Conservation (phyloP, 1,140 invertebrate species). For the Panagrolaimus sp. region DNA sequence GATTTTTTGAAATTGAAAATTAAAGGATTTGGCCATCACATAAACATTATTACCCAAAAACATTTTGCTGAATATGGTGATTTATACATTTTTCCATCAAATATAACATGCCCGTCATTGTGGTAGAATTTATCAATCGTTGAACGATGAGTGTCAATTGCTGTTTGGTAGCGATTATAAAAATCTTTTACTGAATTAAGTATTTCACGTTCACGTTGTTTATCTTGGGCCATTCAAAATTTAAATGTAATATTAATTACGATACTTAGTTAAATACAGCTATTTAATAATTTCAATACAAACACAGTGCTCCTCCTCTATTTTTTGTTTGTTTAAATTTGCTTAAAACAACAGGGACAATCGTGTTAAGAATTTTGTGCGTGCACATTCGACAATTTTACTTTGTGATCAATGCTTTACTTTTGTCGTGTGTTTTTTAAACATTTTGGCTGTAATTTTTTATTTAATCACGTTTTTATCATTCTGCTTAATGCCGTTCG, state of each 20-base stretch:
- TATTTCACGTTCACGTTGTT: background rate
- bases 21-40: background rate
- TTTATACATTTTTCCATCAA: constrained; percentile 13
- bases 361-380: too few species aligned
- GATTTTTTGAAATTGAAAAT: background rate
- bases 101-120: background rate
- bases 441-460: too few species aligned
- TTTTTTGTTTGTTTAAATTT: too few species aligned
- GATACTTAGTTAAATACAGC: too few species aligned
- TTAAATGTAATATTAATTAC: too few species aligned
- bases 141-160: background rate
- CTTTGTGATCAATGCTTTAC: too few species aligned
- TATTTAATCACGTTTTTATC: background rate
- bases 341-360: too few species aligned
- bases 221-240: too few species aligned
- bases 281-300: too few species aligned
- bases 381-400: too few species aligned
- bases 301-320: too few species aligned
- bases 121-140: background rate
- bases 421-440: too few species aligned
- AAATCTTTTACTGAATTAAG: background rate
- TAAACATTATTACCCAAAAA: background rate
- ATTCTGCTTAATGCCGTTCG: background rate
- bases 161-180: background rate
- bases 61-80: background rate